phyloP scores from a whole-genome alignment of 2,113 vertebrate species.

The Oryzias woworae region DNA sequence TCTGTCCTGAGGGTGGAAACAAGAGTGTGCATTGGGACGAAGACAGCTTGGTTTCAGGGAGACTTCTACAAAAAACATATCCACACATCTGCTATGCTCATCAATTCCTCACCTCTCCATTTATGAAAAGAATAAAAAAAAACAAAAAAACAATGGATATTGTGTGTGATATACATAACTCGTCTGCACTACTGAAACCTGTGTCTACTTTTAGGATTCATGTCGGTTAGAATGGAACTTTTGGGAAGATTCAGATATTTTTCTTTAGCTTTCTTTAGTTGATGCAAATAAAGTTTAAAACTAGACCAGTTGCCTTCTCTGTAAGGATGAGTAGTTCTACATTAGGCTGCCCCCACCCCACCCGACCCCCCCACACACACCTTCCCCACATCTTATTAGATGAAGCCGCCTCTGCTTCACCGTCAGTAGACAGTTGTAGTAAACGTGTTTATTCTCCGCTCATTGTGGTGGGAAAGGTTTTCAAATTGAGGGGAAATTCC shows the following conservation, averaged over 20 bases:
- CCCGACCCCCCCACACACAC: not conserved
- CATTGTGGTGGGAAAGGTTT: slow-evolving; percentile 7
- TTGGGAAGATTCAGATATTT: slow-evolving; percentile 30
- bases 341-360: slow-evolving; percentile 30
- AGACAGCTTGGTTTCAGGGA: slow-evolving; percentile 70
- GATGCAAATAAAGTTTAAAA: slow-evolving; percentile 45
- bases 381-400: slow-evolving; percentile 9
- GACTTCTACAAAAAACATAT: slow-evolving; percentile 63
- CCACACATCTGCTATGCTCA: slow-evolving; percentile 32
- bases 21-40: slow-evolving; percentile 57
- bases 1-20: slow-evolving; percentile 34
- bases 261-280: slow-evolving; percentile 43
- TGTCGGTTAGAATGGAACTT: slow-evolving; percentile 56
- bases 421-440: slow-evolving; percentile 10
- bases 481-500: slow-evolving; percentile 32
- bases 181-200: slow-evolving; percentile 71
- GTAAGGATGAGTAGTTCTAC: slow-evolving; percentile 47
- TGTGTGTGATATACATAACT: slow-evolving; percentile 64
- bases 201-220: slow-evolving; percentile 64
- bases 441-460: slow-evolving; percentile 17
- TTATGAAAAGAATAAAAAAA: slow-evolving; percentile 37
- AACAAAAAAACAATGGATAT: slow-evolving; percentile 46
- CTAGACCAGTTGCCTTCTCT: slow-evolving; percentile 67
- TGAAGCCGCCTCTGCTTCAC: slow-evolving; percentile 49
- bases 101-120: slow-evolving; percentile 23